Conservation (phyloP, 2,113 vertebrate genomes). For the Antechinus flavipes region DNA sequence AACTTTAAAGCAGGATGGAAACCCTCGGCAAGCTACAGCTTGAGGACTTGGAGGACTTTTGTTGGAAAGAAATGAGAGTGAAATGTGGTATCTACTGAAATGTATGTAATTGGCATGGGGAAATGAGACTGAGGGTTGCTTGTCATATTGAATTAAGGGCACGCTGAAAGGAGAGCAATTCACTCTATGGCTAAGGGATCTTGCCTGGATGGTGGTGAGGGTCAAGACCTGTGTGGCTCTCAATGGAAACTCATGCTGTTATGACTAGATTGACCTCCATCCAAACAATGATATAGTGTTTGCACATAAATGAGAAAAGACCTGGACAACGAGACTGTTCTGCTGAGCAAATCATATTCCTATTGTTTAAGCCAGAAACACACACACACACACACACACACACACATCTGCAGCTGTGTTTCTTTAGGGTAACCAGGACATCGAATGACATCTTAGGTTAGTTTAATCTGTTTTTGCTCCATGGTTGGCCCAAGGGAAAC, state of each 20-base stretch:
- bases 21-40: neutral
- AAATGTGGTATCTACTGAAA: neutral
- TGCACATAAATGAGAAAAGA: constrained; percentile 32
- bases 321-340: constrained; percentile 67
- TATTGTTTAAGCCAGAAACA: constrained; percentile 72
- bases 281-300: constrained; percentile 55
- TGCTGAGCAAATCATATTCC: constrained; percentile 47
- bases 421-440: constrained; percentile 61
- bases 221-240: constrained; percentile 38
- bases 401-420: constrained; percentile 68
- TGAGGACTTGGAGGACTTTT: neutral
- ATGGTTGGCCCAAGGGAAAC: constrained; percentile 3
- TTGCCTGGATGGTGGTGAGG: neutral
- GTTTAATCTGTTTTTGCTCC: constrained; percentile 44
- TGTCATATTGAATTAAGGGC: neutral
- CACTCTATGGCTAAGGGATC: constrained; percentile 39
- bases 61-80: neutral
- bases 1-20: neutral
- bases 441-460: constrained; percentile 59
- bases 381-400: constrained; percentile 36
- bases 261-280: constrained; percentile 63
- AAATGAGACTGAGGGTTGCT: neutral
- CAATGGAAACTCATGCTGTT: constrained; percentile 52
- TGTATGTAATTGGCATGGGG: neutral
- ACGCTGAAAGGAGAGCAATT: neutral